Percentiles rank a stretch among this genome's conserved stretches.
Evolutionary conservation across 2,113 vertebrate genomes (phyloP).

Genomic region (Apistogramma diplotaenia): DNA sequence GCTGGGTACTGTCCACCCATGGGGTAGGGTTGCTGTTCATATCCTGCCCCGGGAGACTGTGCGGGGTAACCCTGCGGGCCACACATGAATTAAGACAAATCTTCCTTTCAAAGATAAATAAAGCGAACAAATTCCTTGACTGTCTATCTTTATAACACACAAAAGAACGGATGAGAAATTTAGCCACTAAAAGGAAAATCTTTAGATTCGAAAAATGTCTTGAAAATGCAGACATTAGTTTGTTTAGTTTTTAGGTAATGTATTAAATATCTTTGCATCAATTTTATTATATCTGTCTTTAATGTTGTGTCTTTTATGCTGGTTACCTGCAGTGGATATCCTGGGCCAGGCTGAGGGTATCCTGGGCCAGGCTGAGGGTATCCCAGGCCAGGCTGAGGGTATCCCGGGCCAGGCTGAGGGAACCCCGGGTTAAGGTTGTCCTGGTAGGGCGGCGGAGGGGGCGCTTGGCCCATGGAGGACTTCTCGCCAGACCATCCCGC

Average conservation of each 20-base stretch:
- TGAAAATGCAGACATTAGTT: not conserved
- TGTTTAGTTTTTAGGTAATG: not conserved
- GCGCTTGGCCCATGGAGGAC: constrained; percentile 21
- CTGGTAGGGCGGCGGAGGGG: constrained; percentile 62
- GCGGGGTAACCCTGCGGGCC: not conserved
- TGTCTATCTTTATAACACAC: not conserved
- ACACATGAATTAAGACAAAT: not conserved
- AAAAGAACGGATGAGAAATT: not conserved
- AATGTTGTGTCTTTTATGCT: not conserved
- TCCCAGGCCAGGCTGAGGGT: not conserved
- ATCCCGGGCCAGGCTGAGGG: constrained; percentile 11
- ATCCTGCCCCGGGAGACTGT: not conserved
- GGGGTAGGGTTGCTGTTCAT: constrained; percentile 10
- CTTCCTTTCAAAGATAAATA: too few species aligned
- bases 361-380: too few species aligned
- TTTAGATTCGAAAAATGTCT: not conserved
- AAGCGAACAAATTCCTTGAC: not conserved
- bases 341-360: not conserved
- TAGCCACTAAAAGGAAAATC: not conserved
- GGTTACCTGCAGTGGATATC: constrained; percentile 9
- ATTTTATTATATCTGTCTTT: not conserved
- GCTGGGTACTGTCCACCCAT: not conserved
- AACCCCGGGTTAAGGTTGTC: constrained; percentile 11
- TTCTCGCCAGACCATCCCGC: constrained; percentile 22
- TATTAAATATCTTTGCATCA: not conserved